A percentile compares a stretch with the other conserved stretches of the same genome.
Conservation (phyloP, 2,888 invertebrate species). For the Campoplex capitator region DNA sequence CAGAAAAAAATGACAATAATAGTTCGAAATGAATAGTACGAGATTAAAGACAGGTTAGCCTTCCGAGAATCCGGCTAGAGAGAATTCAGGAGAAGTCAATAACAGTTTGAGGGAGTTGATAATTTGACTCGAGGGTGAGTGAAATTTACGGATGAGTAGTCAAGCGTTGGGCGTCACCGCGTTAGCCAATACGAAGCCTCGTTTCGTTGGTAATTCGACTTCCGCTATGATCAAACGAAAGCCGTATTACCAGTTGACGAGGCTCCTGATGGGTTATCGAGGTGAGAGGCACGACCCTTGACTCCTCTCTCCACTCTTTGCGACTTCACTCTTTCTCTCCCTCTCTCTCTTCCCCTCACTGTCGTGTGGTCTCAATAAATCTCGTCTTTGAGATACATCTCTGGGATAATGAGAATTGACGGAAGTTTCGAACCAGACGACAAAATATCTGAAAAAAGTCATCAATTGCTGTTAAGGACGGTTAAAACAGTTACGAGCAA, state of each 20-base stretch:
- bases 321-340: neutral
- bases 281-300: constrained; percentile 10
- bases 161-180: constrained; percentile 19
- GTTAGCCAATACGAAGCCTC: constrained; percentile 28
- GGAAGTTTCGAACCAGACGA: neutral
- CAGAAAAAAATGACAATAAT: neutral
- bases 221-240: constrained; percentile 25
- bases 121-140: neutral
- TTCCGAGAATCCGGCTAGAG: neutral
- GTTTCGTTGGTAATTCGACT: constrained; percentile 19
- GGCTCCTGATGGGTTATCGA: constrained; percentile 24
- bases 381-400: neutral
- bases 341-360: no score
- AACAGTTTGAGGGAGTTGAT: constrained; percentile 11
- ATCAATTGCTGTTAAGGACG: neutral
- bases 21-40: neutral
- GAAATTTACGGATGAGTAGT: constrained; percentile 35
- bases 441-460: neutral
- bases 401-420: neutral
- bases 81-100: constrained; percentile 12
- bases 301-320: neutral
- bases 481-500: neutral
- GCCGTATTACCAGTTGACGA: constrained; percentile 23
- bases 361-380: neutral
- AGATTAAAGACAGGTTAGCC: neutral